phyloP scores from a whole-genome alignment of 2,888 invertebrate species.

The Chalcis sispes region DNA sequence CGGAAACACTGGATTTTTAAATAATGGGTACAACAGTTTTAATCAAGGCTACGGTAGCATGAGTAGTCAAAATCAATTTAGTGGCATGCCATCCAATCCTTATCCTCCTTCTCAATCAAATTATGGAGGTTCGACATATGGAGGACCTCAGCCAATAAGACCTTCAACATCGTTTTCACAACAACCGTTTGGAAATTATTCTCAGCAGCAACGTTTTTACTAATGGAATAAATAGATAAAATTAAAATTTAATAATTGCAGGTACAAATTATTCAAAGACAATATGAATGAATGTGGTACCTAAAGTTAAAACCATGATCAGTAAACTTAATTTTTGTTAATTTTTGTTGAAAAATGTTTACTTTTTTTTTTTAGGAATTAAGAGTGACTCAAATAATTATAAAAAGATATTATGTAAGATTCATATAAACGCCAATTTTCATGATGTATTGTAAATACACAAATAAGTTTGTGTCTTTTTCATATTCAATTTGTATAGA shows the following conservation, averaged over 20 bases:
- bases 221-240: conserved; percentile 55
- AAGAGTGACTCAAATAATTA: not conserved
- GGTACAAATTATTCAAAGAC: conserved; percentile 25
- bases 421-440: conserved; percentile 1
- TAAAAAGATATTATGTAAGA: conserved; percentile 9
- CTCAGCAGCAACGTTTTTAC: conserved; percentile 72
- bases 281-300: conserved; percentile 15
- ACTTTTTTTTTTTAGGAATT: conserved; percentile 31
- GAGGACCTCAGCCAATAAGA: conserved; percentile 60
- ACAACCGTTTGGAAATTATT: conserved; percentile 69
- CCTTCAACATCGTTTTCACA: conserved; percentile 63
- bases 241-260: conserved; percentile 4
- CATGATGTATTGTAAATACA: conserved; percentile 35
- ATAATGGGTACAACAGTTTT: conserved; percentile 71
- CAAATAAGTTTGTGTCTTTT: conserved; percentile 35
- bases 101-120: conserved; percentile 65
- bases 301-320: conserved; percentile 5
- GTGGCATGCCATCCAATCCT: conserved; percentile 61
- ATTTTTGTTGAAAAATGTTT: conserved; percentile 5
- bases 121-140: conserved; percentile 64
- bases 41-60: conserved; percentile 66
- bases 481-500: conserved; percentile 31
- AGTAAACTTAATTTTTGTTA: conserved; percentile 27
- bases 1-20: conserved; percentile 66
- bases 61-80: conserved; percentile 57